Conservation (phyloP, 2,888 invertebrate species). For the Amphimallon solstitiale region DNA sequence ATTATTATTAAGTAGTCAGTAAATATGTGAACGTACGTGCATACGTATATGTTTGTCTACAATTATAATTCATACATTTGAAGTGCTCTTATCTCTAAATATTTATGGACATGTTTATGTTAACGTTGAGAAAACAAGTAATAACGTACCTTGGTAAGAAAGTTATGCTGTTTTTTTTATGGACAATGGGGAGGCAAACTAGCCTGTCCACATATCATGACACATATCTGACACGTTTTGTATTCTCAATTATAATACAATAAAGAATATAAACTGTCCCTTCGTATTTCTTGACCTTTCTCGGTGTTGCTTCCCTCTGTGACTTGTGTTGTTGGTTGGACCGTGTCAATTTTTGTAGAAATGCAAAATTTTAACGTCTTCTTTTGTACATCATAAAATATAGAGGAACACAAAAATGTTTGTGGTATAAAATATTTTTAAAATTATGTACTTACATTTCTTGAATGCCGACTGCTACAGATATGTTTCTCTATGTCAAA, state of each 20-base stretch:
- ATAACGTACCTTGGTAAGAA: too few relatives aligned
- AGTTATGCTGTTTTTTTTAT: too few relatives aligned
- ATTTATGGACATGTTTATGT: background rate
- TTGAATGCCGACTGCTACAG: too few relatives aligned
- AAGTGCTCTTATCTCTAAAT: background rate
- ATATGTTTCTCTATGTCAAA: too few relatives aligned
- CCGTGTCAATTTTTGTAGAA: background rate
- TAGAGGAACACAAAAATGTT: too few relatives aligned
- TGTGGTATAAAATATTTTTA: too few relatives aligned
- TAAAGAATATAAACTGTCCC: slow-evolving; percentile 56
- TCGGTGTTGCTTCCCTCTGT: slow-evolving; percentile 5
- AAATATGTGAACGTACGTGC: too few relatives aligned
- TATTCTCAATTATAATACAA: slow-evolving; percentile 58
- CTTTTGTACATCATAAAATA: background rate
- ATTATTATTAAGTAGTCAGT: too few relatives aligned
- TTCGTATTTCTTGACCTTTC: slow-evolving; percentile 51
- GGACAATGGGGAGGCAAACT: slow-evolving; percentile 41
- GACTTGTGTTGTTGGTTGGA: too few relatives aligned
- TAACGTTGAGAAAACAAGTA: background rate
- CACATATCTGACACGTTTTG: slow-evolving; percentile 59
- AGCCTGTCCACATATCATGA: slow-evolving; percentile 55
- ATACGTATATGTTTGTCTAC: too few relatives aligned
- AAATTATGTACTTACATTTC: too few relatives aligned
- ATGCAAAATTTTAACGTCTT: slow-evolving; percentile 1
- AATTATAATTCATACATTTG: too few relatives aligned